phyloP scores from a whole-genome alignment of 2,888 invertebrate species.

The Drosophila falleni region DNA sequence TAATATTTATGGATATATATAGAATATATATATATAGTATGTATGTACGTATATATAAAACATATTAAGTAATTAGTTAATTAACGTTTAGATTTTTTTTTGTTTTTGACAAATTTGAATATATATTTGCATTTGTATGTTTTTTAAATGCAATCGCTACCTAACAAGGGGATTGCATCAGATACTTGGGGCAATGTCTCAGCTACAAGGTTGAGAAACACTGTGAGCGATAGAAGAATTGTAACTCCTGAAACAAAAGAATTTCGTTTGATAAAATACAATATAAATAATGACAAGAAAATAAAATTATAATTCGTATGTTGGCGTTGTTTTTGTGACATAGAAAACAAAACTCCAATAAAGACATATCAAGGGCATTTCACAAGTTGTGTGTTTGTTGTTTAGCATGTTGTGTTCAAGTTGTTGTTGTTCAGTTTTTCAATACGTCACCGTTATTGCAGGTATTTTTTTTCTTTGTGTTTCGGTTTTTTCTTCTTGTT shows the following conservation, averaged over 20 bases:
- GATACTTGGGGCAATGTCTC: conserved; percentile 99
- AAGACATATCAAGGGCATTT: conserved; percentile 54
- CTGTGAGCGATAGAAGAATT: conserved; percentile 99
- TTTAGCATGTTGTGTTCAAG: conserved; percentile 36
- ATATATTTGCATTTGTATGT: conserved; percentile 83
- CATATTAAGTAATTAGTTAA: conserved; percentile 80
- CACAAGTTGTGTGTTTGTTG: conserved; percentile 39
- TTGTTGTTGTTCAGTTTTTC: conserved; percentile 24
- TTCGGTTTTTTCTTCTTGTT: conserved; percentile 19
- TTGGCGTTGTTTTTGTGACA: conserved; percentile 53
- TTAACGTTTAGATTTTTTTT: conserved; percentile 64
- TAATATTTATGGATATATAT: conserved; percentile 82
- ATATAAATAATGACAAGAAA: conserved; percentile 69
- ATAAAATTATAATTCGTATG: conserved; percentile 70
- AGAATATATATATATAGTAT: conserved; percentile 75
- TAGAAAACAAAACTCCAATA: conserved; percentile 60
- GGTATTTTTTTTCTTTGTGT: conserved; percentile 15
- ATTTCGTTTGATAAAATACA: conserved; percentile 82
- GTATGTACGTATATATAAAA: conserved; percentile 83
- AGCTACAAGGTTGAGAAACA: conserved; percentile 99
- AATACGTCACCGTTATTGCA: conserved; percentile 1
- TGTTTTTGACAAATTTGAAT: conserved; percentile 82
- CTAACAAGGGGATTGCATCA: conserved; percentile 99
- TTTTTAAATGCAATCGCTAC: conserved; percentile 89
- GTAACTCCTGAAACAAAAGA: conserved; percentile 95